These are phyloP conservation scores for Synergus japonicus DNA, from an alignment of 2,888 invertebrate genomes.

Conservation along the genomic window DNA sequence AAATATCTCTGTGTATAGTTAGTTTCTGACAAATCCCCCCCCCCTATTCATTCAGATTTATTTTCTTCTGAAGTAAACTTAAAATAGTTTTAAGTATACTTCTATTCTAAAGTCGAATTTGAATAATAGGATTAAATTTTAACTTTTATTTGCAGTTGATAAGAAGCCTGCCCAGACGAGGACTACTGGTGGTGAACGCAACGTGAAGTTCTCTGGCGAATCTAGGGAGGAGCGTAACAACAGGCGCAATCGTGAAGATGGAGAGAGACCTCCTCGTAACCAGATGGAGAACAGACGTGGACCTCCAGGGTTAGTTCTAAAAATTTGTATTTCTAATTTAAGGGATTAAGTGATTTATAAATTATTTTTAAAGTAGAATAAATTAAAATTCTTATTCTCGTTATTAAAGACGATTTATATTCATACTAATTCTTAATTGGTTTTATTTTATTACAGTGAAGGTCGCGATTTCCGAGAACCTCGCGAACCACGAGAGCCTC, in stretches of 20 bases:
- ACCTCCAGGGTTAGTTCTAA: conserved; percentile 68
- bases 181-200: conserved; percentile 74
- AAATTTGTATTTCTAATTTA: conserved; percentile 8
- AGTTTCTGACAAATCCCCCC: no score
- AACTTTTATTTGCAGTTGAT: conserved; percentile 77
- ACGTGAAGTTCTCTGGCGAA: conserved; percentile 80
- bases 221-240: conserved; percentile 87
- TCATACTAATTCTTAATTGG: conserved; percentile 46
- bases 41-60: no score
- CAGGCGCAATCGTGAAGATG: conserved; percentile 82
- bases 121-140: background rate
- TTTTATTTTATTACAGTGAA: conserved; percentile 65
- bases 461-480: conserved; percentile 76
- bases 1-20: no score
- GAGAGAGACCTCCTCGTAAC: conserved; percentile 68
- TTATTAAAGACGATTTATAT: background rate
- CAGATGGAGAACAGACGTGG: conserved; percentile 67
- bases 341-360: no score
- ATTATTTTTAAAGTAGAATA: no score
- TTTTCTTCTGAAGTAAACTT: no score
- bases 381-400: background rate
- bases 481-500: conserved; percentile 78
- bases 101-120: background rate
- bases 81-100: background rate
- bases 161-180: conserved; percentile 73